These are phyloP conservation scores for Acanthisitta chloris DNA, from an alignment of 2,113 vertebrate species.

Conservation along the genomic window DNA sequence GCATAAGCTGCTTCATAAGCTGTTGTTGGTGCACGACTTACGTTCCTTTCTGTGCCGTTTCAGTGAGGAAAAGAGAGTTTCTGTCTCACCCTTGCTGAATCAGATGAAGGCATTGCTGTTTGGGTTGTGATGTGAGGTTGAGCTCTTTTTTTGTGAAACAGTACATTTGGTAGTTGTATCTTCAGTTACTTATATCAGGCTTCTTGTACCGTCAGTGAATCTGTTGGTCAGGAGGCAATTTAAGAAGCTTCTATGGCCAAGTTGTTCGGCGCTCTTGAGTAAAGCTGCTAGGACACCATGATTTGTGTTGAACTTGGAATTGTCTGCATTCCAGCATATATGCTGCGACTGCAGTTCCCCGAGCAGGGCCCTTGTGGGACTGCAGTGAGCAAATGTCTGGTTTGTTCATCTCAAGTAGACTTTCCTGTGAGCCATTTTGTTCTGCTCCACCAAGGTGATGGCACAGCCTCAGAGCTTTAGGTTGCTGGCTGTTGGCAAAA, in stretches of 20 bases:
- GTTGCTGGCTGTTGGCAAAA: not conserved
- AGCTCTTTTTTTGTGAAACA: not conserved
- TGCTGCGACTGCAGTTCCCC: not conserved
- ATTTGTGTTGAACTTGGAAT: not conserved
- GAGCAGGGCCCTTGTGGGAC: not conserved
- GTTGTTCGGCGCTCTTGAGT: not conserved
- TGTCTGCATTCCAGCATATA: not conserved
- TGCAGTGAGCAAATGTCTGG: fast-evolving
- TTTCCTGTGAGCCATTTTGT: not conserved
- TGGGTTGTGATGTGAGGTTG: not conserved
- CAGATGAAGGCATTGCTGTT: not conserved
- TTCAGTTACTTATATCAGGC: too few relatives aligned
- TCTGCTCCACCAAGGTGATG: not conserved
- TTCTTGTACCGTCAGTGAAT: not conserved
- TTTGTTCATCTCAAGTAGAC: not conserved
- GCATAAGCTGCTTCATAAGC: not conserved
- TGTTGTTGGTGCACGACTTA: not conserved
- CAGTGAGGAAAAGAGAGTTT: not conserved
- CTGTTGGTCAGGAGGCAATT: not conserved
- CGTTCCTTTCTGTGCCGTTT: not conserved
- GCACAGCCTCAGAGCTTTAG: not conserved
- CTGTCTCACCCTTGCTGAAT: not conserved
- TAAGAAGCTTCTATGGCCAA: not conserved
- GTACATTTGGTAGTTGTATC: not conserved
- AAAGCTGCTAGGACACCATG: not conserved